phyloP scores from a whole-genome alignment of 2,113 vertebrate species.

The Saccopteryx leptura region DNA sequence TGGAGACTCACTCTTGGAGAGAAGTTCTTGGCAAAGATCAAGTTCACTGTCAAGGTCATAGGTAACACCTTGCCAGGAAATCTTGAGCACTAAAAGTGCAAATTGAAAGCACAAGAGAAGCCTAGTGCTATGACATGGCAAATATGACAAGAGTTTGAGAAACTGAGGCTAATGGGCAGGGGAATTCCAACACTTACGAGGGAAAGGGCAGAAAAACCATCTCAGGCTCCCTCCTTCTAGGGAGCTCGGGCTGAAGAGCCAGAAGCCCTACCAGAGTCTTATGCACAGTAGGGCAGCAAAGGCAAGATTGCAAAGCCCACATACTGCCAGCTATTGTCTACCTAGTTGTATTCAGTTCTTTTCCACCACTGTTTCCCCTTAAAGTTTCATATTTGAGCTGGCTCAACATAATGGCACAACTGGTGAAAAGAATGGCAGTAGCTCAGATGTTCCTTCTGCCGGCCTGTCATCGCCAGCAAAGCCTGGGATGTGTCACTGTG shows the following conservation, averaged over 20 bases:
- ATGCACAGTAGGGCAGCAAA: background rate
- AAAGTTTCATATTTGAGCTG: background rate
- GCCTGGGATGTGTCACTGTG: background rate
- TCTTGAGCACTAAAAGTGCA: background rate
- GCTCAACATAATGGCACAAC: background rate
- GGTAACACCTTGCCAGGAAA: constrained; percentile 53
- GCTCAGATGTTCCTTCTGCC: background rate
- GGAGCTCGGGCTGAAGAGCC: no score
- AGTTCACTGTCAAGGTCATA: constrained; percentile 57
- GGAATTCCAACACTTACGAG: background rate
- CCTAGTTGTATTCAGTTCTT: background rate
- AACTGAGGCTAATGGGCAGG: background rate
- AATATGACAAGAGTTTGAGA: background rate
- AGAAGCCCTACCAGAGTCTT: background rate
- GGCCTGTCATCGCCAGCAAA: background rate
- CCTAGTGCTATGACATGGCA: background rate
- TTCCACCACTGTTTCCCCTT: background rate
- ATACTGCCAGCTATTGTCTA: background rate
- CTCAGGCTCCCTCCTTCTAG: background rate
- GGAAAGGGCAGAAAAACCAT: background rate
- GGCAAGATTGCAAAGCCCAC: background rate
- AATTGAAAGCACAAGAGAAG: background rate
- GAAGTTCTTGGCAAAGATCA: constrained; percentile 33
- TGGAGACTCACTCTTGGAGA: background rate
- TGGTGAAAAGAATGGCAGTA: background rate